Percentiles rank a stretch among this genome's conserved stretches.
Conservation (phyloP, 2,888 invertebrate genomes). For the Operophtera brumata region DNA sequence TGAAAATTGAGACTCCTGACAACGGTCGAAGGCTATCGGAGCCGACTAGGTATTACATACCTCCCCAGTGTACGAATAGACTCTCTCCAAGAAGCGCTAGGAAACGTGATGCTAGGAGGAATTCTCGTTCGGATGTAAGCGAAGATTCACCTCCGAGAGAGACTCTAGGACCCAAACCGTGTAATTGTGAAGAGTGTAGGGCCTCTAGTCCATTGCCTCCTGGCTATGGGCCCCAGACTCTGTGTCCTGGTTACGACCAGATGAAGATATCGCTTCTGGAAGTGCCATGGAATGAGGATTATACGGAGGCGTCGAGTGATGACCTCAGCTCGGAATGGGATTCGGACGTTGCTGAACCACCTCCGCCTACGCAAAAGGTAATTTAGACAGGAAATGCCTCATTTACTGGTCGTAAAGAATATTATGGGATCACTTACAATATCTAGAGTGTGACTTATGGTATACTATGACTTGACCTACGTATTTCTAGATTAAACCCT, state of each 20-base stretch:
- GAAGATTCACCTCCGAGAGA: slow-evolving; percentile 56
- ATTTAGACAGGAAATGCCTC: slow-evolving; percentile 26
- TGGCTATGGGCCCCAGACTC: slow-evolving; percentile 67
- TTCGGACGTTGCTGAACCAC: slow-evolving; percentile 86
- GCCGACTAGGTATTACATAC: slow-evolving; percentile 68
- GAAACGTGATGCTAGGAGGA: slow-evolving; percentile 63
- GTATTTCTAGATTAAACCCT: too few relatives aligned
- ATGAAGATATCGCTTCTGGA: slow-evolving; percentile 88
- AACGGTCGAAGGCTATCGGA: slow-evolving; percentile 65
- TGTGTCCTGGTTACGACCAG: slow-evolving; percentile 87
- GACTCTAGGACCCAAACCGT: slow-evolving; percentile 63
- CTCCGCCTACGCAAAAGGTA: slow-evolving; percentile 69
- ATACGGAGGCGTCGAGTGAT: slow-evolving; percentile 94
- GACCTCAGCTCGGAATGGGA: slow-evolving; percentile 96
- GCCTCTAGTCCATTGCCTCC: slow-evolving; percentile 78
- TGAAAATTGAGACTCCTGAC: slow-evolving; percentile 74
- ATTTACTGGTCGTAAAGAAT: slow-evolving; percentile 8
- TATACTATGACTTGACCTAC: neutral
- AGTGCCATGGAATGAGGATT: slow-evolving; percentile 88
- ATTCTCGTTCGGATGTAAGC: slow-evolving; percentile 58
- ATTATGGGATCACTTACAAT: slow-evolving; percentile 10
- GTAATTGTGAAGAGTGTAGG: slow-evolving; percentile 74
- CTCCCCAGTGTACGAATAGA: slow-evolving; percentile 73
- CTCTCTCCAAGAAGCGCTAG: slow-evolving; percentile 72
- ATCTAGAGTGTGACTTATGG: slow-evolving; percentile 4